Evolutionary conservation across 2,888 invertebrate species (phyloP), one percentile per base, ranked within the genome.

Genomic region (Isoperla grammatica): DNA sequence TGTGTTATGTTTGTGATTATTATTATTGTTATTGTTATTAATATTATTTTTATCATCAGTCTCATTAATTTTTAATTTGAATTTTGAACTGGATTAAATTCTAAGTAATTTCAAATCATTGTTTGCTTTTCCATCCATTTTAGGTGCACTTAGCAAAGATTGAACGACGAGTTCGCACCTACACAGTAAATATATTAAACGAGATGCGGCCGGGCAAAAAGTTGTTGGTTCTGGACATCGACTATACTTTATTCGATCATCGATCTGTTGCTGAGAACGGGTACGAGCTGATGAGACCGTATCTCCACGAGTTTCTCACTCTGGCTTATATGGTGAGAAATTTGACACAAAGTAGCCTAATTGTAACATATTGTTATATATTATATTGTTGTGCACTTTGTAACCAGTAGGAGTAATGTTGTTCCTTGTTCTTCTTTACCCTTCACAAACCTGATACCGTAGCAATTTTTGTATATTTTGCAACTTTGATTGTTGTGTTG

Each of bases 201-300:
- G 85, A 89, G 56, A 85, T 93, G 0, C 77, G 97, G 15, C 82
- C 84, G 4, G 89, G 88, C 6, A 97, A 95, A 73, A 93, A 94
- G 69, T 77, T 97, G 11, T 79, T 97, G 0, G 97, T 97, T 0
- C 76, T 97, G 55, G 97, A 97, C 71, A 95, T 97, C 71, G 97
- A 97, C 73, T 97, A 97, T 71, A 97, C 97, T 1, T 76, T 97
- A 19, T 97, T 96, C 72, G 97, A 97, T 77, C 96, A 97, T 73
- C 85, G 90, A 74, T 96, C 96, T 29, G 84, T 88, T 0, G 97
- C 95, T 0, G 94, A 96, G 74, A 86, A 87, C 65, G 89, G 87
- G 0, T 81, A 81, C 15, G 95, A 97, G 74, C 74, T 97, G 56
- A 97, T 96, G 95, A 80, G 97, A 62, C 97, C 97, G 0, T 95